Evolutionary conservation across 2,113 vertebrate species (phyloP).

Genomic region (Panurus biarmicus): DNA sequence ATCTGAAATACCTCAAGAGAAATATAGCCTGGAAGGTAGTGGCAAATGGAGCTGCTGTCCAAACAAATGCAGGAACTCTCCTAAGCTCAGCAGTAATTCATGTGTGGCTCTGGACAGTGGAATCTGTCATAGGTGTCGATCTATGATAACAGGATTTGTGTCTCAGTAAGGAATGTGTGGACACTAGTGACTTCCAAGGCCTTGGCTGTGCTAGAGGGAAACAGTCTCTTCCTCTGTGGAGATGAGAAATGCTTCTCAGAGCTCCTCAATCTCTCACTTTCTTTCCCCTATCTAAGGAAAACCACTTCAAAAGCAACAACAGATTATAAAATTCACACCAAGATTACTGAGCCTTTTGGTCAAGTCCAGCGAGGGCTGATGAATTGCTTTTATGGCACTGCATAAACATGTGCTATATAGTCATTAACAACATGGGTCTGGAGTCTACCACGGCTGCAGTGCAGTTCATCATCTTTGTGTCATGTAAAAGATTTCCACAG

Average conservation of each 20-base stretch:
- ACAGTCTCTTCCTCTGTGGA: background rate
- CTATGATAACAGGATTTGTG: background rate
- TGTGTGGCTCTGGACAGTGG: background rate
- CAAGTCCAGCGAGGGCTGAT: background rate
- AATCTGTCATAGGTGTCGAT: background rate
- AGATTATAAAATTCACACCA: constrained; percentile 10
- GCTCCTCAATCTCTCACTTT: background rate
- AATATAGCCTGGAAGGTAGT: background rate
- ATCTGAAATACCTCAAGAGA: constrained; percentile 13
- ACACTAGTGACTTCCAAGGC: background rate
- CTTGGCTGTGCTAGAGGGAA: background rate
- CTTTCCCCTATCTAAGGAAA: background rate
- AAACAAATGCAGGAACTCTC: background rate
- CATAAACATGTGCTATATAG: background rate
- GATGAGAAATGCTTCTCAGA: background rate
- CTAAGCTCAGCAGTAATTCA: background rate
- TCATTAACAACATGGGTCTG: constrained; percentile 13
- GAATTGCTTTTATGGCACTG: constrained; percentile 1
- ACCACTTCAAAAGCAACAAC: background rate
- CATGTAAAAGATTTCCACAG: background rate
- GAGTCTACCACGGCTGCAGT: background rate
- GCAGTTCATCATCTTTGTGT: background rate
- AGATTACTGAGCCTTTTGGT: background rate
- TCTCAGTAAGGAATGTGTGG: background rate
- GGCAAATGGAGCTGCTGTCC: background rate